Base-by-base conservation (phyloP, 2,888 invertebrate species). In the Troides helena region DNA sequence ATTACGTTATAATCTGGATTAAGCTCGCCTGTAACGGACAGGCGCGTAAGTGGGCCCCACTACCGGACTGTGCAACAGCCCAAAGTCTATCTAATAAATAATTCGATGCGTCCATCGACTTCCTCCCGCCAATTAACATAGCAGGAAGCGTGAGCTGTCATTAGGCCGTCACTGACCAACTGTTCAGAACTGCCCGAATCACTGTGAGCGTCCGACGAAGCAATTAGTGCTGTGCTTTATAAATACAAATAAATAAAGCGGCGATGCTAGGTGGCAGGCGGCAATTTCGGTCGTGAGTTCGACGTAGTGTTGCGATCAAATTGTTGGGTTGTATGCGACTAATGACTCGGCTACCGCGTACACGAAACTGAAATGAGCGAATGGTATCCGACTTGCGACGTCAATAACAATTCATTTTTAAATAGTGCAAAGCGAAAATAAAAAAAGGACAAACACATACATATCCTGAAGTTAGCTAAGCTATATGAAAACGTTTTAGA, bases 201-300 rank as follows among this genome's bases (percentile, higher is more conserved):
- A 91, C 87, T 83, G 86, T 82, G 81, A 81, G 83, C 82, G 78
- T 83, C 83, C 81, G 71, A 75, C 85, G 81, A 85, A 85, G 85
- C 88, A 90, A 92, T 92, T 91, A 91, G 84, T 79, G 83, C 85
- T 87, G 86, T 87, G 85, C 83, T 85, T 87, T 86, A 89, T 88
- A 90, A 91, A 90, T 87, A 91, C 86, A 89, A 89, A 91, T 91
- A 92, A 91, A 91, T 90, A 90, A 90, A 90, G 81, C 84, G 17
- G 50, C 85, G 79, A 81, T 81, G 82, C 81, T 86, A 86, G 85
- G 87, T 90, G 91, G 90, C 91, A 91, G 87, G 81, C 85, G 76
- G 83, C 89, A 91, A 92, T 91, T 90, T 92, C 85, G 81, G 46
- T 78, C 80, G 82, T 80, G 85, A 85, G 43, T 56, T n/a, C 53